These are phyloP conservation scores for Epinotia nisella DNA, from an alignment of 2,888 invertebrate genomes.

Conservation along the genomic window DNA sequence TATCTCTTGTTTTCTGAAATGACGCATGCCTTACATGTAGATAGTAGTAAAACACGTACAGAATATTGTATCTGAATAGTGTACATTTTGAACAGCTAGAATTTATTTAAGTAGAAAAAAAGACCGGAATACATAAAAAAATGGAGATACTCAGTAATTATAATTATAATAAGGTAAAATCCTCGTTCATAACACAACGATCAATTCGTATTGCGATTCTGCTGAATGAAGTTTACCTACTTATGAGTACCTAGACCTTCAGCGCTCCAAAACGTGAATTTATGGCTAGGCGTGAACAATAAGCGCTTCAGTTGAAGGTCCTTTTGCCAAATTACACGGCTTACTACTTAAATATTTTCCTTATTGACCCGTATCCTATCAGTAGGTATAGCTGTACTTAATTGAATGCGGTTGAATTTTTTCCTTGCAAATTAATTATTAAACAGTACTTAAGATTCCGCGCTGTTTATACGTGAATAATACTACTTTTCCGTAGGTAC, in stretches of 20 bases:
- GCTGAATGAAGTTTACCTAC: constrained; percentile 20
- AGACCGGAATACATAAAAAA: too few species aligned
- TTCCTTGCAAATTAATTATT: neutral
- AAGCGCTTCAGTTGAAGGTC: constrained; percentile 33
- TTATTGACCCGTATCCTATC: neutral
- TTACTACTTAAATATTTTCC: constrained; percentile 12
- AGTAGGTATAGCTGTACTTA: neutral
- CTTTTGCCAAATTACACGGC: constrained; percentile 3
- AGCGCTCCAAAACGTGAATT: constrained; percentile 31
- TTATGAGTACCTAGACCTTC: constrained; percentile 28
- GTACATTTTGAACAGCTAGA: neutral
- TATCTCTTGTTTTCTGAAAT: constrained; percentile 1
- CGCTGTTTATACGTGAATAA: too few species aligned
- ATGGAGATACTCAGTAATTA: too few species aligned
- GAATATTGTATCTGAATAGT: neutral
- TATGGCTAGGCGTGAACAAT: constrained; percentile 33
- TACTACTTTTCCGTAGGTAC: too few species aligned
- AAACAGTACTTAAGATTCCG: neutral
- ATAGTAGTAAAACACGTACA: neutral
- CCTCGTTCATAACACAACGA: neutral
- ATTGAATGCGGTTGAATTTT: neutral
- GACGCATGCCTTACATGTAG: neutral
- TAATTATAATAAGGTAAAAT: neutral
- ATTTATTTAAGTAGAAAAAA: neutral
- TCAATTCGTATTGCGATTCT: neutral